phyloP scores from a whole-genome alignment of 2,888 invertebrate genomes.

The Cremastinae sp. region DNA sequence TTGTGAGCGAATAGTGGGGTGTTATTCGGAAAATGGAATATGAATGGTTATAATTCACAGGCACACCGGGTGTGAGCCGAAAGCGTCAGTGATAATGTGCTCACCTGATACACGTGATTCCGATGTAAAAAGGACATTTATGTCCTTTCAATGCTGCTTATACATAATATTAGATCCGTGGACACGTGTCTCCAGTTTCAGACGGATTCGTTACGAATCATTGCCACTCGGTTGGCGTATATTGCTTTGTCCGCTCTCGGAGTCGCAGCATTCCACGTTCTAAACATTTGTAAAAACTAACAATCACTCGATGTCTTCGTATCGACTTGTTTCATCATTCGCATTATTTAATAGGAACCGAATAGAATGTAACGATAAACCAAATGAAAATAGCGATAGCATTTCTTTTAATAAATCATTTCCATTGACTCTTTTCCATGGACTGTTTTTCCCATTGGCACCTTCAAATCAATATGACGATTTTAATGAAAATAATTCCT shows the following conservation, averaged over 20 bases:
- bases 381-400: no score
- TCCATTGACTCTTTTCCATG: no score
- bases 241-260: slow-evolving; percentile 28
- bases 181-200: slow-evolving; percentile 5
- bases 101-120: slow-evolving; percentile 12
- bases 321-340: slow-evolving; percentile 45
- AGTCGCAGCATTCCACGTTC: slow-evolving; percentile 37
- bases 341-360: slow-evolving; percentile 1
- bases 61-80: slow-evolving; percentile 17
- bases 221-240: slow-evolving; percentile 23
- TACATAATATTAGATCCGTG: neutral
- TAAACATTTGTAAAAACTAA: slow-evolving; percentile 20
- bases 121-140: slow-evolving; percentile 2
- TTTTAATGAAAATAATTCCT: no score
- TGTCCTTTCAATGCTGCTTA: neutral
- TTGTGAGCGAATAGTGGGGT: no score
- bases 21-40: neutral
- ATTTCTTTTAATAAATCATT: no score
- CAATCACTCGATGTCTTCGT: slow-evolving; percentile 26
- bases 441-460: no score
- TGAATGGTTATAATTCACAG: neutral
- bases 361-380: neutral
- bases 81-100: slow-evolving; percentile 22
- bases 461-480: no score
- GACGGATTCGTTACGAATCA: slow-evolving; percentile 53